phyloP scores from a whole-genome alignment of 2,797 vertebrate genomes.

The Sus cebifrons region DNA sequence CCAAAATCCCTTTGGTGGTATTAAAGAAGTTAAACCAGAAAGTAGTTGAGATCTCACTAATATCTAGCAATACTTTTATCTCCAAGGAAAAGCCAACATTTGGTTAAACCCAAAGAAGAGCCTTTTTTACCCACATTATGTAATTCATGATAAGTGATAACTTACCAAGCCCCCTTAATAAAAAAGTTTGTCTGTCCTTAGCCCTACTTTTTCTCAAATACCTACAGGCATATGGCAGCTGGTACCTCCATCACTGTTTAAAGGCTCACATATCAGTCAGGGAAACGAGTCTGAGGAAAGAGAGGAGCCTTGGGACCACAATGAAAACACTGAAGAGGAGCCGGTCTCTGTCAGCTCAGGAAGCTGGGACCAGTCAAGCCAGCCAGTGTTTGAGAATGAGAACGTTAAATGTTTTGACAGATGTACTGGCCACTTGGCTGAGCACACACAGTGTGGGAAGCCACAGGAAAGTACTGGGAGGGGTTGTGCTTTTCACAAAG shows the following conservation, averaged over 20 bases:
- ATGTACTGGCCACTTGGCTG: slow-evolving; percentile 76
- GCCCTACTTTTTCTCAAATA: slow-evolving; percentile 90
- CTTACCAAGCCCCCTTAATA: slow-evolving; percentile 71
- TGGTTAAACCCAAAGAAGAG: slow-evolving; percentile 88
- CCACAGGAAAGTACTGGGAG: slow-evolving; percentile 72
- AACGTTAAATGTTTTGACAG: slow-evolving; percentile 80
- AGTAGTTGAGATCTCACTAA: slow-evolving; percentile 90
- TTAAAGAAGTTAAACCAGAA: slow-evolving; percentile 92
- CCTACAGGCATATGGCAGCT: slow-evolving; percentile 84
- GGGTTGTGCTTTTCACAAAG: slow-evolving; percentile 78
- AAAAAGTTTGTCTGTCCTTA: slow-evolving; percentile 85
- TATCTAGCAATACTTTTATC: slow-evolving; percentile 88
- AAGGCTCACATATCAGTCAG: slow-evolving; percentile 80
- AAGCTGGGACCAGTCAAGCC: slow-evolving; percentile 73
- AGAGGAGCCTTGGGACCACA: slow-evolving; percentile 87
- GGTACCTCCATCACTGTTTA: slow-evolving; percentile 89
- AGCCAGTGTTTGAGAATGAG: slow-evolving; percentile 83
- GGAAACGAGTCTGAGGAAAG: slow-evolving; percentile 80
- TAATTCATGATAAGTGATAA: slow-evolving; percentile 85
- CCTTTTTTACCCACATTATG: slow-evolving; percentile 84
- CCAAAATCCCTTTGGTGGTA: slow-evolving; percentile 88
- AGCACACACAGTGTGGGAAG: slow-evolving; percentile 80
- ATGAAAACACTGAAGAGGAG: slow-evolving; percentile 84
- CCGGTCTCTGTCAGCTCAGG: slow-evolving; percentile 83
- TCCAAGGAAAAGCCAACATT: slow-evolving; percentile 91